Evolutionary conservation across 2,888 invertebrate species (phyloP).

Genomic region (Adelphocoris suturalis): DNA sequence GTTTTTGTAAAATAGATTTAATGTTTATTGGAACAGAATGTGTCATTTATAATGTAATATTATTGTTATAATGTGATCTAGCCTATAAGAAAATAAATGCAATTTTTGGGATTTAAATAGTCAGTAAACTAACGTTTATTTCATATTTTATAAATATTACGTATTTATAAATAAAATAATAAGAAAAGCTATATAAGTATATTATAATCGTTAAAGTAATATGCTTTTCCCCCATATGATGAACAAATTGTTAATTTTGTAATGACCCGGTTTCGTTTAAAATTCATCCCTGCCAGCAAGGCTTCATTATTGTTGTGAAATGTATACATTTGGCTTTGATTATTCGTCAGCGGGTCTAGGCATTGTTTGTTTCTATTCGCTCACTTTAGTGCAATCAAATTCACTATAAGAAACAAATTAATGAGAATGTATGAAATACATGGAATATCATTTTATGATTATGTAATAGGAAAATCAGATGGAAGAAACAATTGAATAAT

Average conservation of each 20-base stretch:
- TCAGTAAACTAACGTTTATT: background rate
- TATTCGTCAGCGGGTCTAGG: no score
- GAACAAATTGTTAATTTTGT: background rate
- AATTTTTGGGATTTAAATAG: constrained; percentile 31
- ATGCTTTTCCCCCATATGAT: background rate
- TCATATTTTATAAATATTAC: constrained; percentile 15
- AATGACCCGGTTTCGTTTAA: no score
- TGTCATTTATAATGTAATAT: constrained; percentile 55
- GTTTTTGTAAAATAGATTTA: background rate
- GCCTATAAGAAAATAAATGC: constrained; percentile 50
- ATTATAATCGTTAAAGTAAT: constrained; percentile 26
- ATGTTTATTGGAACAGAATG: constrained; percentile 2
- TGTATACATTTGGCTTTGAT: no score
- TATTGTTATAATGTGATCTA: constrained; percentile 68
- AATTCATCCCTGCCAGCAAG: no score
- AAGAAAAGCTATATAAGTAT: background rate
- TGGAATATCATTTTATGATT: no score
- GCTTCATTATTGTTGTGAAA: no score
- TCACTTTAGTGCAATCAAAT: background rate
- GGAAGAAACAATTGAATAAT: no score
- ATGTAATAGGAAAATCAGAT: no score
- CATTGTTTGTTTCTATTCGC: background rate
- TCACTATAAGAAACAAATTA: background rate
- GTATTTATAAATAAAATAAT: constrained; percentile 51
- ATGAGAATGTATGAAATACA: no score